Conservation (phyloP, 2,797 vertebrate genomes). For the Crax fasciolata region DNA sequence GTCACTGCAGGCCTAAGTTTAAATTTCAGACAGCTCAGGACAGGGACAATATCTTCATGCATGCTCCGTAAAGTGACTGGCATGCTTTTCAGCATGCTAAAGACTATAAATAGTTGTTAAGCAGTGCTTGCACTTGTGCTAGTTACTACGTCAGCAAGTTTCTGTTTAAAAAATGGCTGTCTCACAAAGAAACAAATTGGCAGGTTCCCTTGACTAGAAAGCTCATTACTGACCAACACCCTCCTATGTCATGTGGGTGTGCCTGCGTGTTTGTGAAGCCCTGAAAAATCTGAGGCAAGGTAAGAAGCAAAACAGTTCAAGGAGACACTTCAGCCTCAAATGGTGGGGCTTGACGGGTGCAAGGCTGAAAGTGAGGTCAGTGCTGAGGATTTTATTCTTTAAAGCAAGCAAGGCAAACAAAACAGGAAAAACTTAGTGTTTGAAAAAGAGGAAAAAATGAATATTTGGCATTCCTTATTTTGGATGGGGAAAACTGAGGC, state of each 20-base stretch:
- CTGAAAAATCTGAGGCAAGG: slow-evolving; percentile 34
- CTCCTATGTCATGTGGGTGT: slow-evolving; percentile 36
- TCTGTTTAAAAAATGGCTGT: slow-evolving; percentile 14
- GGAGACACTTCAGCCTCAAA: not conserved
- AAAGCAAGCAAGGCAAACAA: not conserved
- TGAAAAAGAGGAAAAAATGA: not conserved
- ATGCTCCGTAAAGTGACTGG: not conserved
- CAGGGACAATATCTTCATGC: not conserved
- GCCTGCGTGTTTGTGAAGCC: not conserved
- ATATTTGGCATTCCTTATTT: not conserved
- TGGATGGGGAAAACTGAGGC: not conserved
- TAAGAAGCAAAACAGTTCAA: slow-evolving; percentile 31
- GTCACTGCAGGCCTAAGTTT: not conserved
- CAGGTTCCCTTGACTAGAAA: slow-evolving; percentile 21
- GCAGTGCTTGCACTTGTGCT: not conserved
- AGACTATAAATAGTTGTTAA: not conserved
- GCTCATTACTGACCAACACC: slow-evolving; percentile 32
- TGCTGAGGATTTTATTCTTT: not conserved
- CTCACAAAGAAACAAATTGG: slow-evolving; percentile 11
- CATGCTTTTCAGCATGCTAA: not conserved
- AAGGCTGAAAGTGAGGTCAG: not conserved
- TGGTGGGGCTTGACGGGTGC: not conserved
- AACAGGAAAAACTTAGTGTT: not conserved
- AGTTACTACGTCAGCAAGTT: not conserved
- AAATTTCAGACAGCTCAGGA: not conserved